Evolutionary conservation across 2,113 vertebrate species (phyloP).

Genomic region (Corvus moneduloides): DNA sequence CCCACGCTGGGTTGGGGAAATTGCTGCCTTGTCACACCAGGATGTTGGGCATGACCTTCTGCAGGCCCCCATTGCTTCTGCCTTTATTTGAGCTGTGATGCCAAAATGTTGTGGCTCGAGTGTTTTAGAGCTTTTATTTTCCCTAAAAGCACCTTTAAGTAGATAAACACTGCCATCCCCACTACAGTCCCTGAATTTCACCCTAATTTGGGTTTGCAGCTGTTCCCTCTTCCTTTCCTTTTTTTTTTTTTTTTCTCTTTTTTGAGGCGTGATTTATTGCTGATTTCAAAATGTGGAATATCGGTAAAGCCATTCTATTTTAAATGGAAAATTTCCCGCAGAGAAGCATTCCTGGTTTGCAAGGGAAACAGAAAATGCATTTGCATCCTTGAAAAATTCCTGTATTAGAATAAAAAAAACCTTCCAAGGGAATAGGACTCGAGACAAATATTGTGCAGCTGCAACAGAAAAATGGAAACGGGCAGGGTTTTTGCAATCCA

Average conservation of each 20-base stretch:
- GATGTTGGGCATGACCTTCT: not conserved
- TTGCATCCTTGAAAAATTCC: not conserved
- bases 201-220: not conserved
- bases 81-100: not conserved
- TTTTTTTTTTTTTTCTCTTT: not conserved
- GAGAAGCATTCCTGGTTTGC: not conserved
- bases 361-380: not conserved
- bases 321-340: not conserved
- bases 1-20: rapidly evolving
- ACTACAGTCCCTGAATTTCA: not conserved
- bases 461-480: not conserved
- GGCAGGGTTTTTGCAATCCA: not conserved
- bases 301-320: rapidly evolving
- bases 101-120: rapidly evolving
- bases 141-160: not conserved
- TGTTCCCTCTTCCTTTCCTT: not conserved
- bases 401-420: not conserved
- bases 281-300: not conserved
- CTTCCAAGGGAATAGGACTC: not conserved
- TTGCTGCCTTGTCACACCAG: too few relatives aligned
- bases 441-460: not conserved
- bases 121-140: not conserved
- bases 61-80: not conserved
- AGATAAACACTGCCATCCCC: not conserved
- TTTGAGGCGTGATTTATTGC: not conserved